These are phyloP conservation scores for Alfaro cultratus DNA, from an alignment of 2,797 vertebrate species.

Conservation along the genomic window DNA sequence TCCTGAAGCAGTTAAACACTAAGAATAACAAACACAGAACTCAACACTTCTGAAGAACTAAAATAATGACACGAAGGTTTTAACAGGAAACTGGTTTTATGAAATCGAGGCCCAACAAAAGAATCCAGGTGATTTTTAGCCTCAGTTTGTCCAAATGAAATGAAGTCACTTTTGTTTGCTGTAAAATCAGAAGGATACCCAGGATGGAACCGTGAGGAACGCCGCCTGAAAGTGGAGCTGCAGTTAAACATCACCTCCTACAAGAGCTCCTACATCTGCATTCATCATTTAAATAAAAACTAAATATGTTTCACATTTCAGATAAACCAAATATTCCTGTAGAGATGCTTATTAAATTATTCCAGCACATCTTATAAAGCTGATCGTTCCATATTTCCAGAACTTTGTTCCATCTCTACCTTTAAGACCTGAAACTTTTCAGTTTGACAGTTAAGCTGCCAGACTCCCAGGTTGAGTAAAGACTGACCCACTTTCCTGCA, in stretches of 20 bases:
- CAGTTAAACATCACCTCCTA: background rate
- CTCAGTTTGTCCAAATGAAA: background rate
- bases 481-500: background rate
- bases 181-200: background rate
- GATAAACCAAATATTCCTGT: too few species aligned
- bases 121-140: background rate
- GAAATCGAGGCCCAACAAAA: background rate
- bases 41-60: background rate
- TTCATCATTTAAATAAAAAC: too few species aligned
- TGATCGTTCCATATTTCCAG: background rate
- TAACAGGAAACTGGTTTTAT: background rate
- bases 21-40: background rate
- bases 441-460: background rate
- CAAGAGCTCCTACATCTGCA: too few species aligned
- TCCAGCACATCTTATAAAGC: background rate
- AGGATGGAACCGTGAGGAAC: background rate
- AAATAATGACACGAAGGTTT: background rate
- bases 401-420: background rate
- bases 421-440: constrained; percentile 2
- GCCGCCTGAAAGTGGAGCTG: background rate
- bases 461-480: background rate
- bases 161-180: background rate
- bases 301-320: too few species aligned
- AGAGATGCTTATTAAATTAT: background rate
- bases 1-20: background rate